Base-by-base conservation (phyloP, 2,888 invertebrate genomes). In the Nebria salina region DNA sequence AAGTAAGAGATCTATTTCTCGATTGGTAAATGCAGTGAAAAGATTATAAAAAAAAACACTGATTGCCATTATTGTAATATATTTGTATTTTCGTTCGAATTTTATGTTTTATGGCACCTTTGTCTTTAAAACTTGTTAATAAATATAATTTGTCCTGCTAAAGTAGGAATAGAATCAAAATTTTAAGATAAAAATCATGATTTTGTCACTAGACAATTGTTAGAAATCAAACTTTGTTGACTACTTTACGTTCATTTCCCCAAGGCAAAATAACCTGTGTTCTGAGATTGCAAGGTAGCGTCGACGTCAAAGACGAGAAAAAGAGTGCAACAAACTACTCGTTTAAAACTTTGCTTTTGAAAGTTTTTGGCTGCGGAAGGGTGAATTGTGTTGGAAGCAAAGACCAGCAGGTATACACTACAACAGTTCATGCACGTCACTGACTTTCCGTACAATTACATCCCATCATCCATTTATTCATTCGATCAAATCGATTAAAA, bases 151-250 rank as follows among this genome's bases (percentile, higher is more conserved):
- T 43, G 43, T 43, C 43, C 6, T 43, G 9, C 6, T 54, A 54
- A 54, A 54, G 54, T 54, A 13, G 13, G 2, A 54, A 54, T 7
- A 54, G 54, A 13, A 13, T 11, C 8, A 11, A 54, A 13, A 54
- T 54, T 54, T 5, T 54, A 54, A 34, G 54, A 8, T 54, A 54
- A 54, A 13, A 8, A 7, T 54, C 54, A 54, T 54, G 7, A 54
- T 54, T 54, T 13, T 54, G 54, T 54, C 54, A 54, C 54, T 54
- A 54, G 54, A 54, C 54, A 54, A 54, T 54, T 8, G 54, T 11
- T 54, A 54, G 54, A 54, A 54, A 54, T 54, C 54, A 54, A 54
- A 54, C 54, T 54, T 54, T 54, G 54, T 54, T 54, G 54, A 54
- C 54, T 54, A 8, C 54, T 8, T 0, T 11, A 54, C 54, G 13